These are phyloP conservation scores for Bolinopsis microptera DNA, from an alignment of 37 sponge, comb jelly and placozoan genomes.

Conservation along the genomic window DNA sequence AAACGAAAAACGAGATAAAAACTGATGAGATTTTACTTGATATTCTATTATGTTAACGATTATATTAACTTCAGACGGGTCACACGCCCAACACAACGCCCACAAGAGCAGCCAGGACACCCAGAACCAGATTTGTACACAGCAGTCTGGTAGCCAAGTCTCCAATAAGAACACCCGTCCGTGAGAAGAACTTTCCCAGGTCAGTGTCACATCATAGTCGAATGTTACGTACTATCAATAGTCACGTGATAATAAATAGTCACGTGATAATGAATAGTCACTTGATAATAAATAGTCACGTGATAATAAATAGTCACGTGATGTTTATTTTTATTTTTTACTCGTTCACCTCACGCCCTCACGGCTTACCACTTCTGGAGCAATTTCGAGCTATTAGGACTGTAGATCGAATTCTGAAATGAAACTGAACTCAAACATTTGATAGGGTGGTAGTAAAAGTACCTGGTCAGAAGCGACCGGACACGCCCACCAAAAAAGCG, in stretches of 20 bases:
- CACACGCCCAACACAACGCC: slow-evolving; percentile 4
- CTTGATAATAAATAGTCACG: not conserved
- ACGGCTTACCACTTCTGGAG: not conserved
- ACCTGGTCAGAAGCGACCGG: not conserved
- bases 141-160: slow-evolving; percentile 3
- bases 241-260: slow-evolving; percentile 3
- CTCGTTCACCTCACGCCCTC: not conserved
- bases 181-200: slow-evolving; percentile 27
- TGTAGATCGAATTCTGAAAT: too few relatives aligned
- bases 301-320: not conserved
- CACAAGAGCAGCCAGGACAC: not conserved
- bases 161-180: not conserved
- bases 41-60: too few relatives aligned
- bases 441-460: not conserved
- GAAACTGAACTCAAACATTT: not conserved
- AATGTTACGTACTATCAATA: too few relatives aligned
- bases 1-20: too few relatives aligned
- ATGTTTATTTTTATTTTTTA: not conserved
- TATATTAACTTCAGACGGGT: slow-evolving; percentile 1
- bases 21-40: too few relatives aligned
- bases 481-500: slow-evolving; percentile 29
- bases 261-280: not conserved
- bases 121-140: slow-evolving; percentile 35
- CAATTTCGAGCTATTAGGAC: not conserved
- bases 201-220: too few relatives aligned